phyloP scores from a whole-genome alignment of 1,140 invertebrate species.

The Branchinecta lindahli region DNA sequence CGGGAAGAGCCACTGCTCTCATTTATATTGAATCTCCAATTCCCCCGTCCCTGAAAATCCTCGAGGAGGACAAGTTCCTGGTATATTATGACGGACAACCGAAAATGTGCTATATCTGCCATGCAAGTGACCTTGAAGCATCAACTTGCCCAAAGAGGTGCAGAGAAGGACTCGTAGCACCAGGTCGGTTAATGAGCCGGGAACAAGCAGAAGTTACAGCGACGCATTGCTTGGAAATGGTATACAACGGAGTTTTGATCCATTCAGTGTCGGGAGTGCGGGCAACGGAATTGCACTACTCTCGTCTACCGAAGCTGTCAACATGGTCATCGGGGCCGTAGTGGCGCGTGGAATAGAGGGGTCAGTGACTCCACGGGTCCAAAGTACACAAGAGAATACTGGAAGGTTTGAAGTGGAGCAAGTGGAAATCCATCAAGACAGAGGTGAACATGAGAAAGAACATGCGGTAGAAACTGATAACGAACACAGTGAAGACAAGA shows the following conservation, averaged over 20 bases:
- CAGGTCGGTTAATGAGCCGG: too few species aligned
- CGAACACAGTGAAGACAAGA: neutral
- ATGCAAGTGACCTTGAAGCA: neutral
- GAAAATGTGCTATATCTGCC: neutral
- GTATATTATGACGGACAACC: neutral
- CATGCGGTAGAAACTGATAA: neutral
- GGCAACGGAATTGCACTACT: neutral
- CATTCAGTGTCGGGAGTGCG: neutral
- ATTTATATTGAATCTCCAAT: neutral
- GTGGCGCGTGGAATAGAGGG: neutral
- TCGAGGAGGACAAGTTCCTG: neutral
- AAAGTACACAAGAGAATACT: neutral
- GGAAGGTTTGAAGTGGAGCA: too few species aligned
- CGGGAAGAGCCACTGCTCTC: neutral
- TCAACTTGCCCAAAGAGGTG: neutral
- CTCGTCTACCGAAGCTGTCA: neutral
- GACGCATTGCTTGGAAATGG: neutral
- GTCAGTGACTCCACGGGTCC: neutral
- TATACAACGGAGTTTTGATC: neutral
- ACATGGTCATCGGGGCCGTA: neutral
- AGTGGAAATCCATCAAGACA: neutral
- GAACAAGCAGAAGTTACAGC: too few species aligned
- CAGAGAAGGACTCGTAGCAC: neutral
- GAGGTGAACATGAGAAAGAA: neutral
- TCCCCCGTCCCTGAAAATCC: neutral